A percentile compares a stretch with the other conserved stretches of the same genome.
phyloP scores from a whole-genome alignment of 2,113 vertebrate species.

The Pseudolaguvia tuberculata region DNA sequence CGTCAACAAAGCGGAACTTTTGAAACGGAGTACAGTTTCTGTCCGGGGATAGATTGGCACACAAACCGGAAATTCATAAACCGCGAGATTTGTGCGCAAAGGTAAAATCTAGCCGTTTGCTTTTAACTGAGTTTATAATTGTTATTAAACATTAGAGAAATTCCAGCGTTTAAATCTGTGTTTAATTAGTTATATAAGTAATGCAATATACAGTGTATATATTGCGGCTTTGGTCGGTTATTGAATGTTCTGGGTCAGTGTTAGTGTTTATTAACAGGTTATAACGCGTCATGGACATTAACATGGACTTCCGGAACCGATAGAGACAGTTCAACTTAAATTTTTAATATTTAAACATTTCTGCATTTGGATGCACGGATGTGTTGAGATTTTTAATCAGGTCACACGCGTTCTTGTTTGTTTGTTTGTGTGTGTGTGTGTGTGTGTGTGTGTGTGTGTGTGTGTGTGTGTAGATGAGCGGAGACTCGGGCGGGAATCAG shows the following conservation, averaged over 20 bases:
- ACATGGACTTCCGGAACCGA: too few relatives aligned
- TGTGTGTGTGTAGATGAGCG: conserved; percentile 57
- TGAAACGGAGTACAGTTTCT: conserved; percentile 5
- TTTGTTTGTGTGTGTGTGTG: background rate
- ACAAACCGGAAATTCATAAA: conserved; percentile 13
- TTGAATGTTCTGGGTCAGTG: background rate
- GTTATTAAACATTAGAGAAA: background rate
- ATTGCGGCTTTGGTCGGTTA: background rate
- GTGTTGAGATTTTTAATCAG: too few relatives aligned
- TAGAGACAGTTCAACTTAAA: too few relatives aligned
- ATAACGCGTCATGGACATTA: background rate
- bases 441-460: background rate
- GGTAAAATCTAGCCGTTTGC: background rate
- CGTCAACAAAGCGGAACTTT: conserved; percentile 1
- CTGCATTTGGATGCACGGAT: too few relatives aligned
- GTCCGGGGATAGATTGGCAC: conserved; percentile 32
- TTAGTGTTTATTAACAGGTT: background rate
- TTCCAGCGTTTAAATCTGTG: too few relatives aligned
- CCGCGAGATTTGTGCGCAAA: background rate
- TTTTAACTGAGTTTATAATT: background rate
- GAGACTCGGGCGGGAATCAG: conserved; percentile 66
- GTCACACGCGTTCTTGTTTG: too few relatives aligned
- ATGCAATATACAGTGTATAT: too few relatives aligned
- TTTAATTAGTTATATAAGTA: background rate
- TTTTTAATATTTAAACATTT: too few relatives aligned